These are phyloP conservation scores for Eupithecia pulchellata DNA, from an alignment of 2,888 invertebrate species.

Conservation along the genomic window DNA sequence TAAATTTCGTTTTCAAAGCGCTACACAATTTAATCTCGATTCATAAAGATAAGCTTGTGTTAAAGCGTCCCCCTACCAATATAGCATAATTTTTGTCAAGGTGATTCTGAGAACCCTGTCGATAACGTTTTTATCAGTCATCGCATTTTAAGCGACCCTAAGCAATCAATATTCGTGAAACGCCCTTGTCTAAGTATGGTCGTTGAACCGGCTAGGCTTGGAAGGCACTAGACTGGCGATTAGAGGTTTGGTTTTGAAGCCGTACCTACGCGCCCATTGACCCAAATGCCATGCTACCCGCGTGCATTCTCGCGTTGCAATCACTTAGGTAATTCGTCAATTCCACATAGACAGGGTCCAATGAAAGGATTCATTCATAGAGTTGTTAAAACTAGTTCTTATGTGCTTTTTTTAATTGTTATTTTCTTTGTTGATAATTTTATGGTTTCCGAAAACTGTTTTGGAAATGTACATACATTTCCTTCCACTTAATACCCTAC, in stretches of 20 bases:
- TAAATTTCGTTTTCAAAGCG: not conserved
- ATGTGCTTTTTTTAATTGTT: too few species aligned
- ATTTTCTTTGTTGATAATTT: too few species aligned
- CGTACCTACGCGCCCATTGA: conserved; percentile 64
- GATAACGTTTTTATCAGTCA: conserved; percentile 1
- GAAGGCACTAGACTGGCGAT: conserved; percentile 31
- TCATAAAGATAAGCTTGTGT: not conserved
- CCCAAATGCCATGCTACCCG: conserved; percentile 63
- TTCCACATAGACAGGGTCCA: not conserved
- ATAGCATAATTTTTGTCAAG: not conserved
- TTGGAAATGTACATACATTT: too few species aligned
- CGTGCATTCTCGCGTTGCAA: conserved; percentile 70
- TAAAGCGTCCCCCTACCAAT: not conserved
- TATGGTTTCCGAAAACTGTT: too few species aligned
- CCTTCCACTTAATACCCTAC: too few species aligned
- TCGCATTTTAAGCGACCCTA: conserved; percentile 1
- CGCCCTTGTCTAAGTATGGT: conserved; percentile 52
- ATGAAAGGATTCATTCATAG: not conserved
- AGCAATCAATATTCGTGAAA: conserved; percentile 17
- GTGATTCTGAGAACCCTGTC: not conserved
- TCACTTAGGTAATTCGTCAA: conserved; percentile 43
- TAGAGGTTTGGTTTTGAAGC: conserved; percentile 28
- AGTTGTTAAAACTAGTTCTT: too few species aligned
- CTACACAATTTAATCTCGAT: not conserved
- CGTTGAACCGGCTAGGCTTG: conserved; percentile 56